These are phyloP conservation scores for Tursiops truncatus DNA, from an alignment of 2,113 vertebrate species.

Conservation along the genomic window DNA sequence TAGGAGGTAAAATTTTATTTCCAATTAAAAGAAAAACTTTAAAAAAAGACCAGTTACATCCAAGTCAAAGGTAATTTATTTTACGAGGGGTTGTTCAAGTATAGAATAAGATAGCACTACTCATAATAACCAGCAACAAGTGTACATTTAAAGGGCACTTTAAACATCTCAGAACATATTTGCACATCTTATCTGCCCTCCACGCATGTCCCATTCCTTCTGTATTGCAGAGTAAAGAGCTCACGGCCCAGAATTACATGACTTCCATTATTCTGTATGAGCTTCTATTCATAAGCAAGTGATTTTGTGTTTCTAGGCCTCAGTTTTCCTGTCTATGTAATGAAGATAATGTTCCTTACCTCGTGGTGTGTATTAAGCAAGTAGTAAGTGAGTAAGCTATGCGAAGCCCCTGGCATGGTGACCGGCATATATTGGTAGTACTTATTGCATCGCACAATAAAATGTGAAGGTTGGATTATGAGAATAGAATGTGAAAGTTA, in stretches of 20 bases:
- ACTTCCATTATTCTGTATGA: neutral
- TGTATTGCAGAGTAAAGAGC: neutral
- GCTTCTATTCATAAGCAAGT: neutral
- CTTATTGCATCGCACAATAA: neutral
- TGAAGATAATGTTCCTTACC: neutral
- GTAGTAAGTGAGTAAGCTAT: neutral
- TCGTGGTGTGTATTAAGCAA: neutral
- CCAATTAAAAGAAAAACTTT: neutral
- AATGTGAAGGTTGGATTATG: neutral
- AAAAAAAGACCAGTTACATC: neutral
- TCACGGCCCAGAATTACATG: neutral
- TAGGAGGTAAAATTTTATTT: slow-evolving; percentile 27
- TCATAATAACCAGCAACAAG: neutral
- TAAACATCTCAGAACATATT: neutral
- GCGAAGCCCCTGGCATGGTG: neutral
- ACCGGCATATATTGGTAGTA: neutral
- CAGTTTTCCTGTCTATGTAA: neutral
- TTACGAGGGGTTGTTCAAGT: neutral
- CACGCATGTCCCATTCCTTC: neutral
- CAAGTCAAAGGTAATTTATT: neutral
- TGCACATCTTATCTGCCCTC: neutral
- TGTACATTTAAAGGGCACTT: neutral
- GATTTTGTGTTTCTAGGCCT: neutral
- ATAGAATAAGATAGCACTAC: neutral
- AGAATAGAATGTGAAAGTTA: neutral